phyloP scores from a whole-genome alignment of 2,113 vertebrate genomes.

The Plestiodon gilberti region DNA sequence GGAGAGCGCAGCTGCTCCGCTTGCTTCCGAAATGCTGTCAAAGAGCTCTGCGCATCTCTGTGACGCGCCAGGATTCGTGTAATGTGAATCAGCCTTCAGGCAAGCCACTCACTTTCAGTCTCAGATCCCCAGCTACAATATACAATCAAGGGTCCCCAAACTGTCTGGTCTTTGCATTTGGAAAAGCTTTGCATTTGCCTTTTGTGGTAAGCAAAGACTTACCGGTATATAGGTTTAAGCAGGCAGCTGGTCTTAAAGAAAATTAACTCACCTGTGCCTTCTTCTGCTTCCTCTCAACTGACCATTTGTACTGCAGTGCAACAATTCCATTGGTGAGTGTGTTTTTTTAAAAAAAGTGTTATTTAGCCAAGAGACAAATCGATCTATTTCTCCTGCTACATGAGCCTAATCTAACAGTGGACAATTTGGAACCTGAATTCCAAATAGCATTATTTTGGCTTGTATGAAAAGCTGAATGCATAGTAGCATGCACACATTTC shows the following conservation, averaged over 20 bases:
- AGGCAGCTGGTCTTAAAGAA: background rate
- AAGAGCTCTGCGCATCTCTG: too few relatives aligned
- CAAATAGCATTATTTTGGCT: background rate
- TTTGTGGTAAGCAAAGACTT: background rate
- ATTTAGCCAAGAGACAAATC: background rate
- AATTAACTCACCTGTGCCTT: background rate
- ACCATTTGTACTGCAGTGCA: background rate
- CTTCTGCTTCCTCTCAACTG: background rate
- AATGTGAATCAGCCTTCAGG: too few relatives aligned
- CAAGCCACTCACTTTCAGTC: too few relatives aligned
- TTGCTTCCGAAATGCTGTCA: too few relatives aligned
- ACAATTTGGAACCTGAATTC: background rate
- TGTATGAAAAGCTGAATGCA: background rate
- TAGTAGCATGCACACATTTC: background rate
- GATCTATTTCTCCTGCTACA: background rate
- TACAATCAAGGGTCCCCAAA: background rate
- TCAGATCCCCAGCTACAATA: too few relatives aligned
- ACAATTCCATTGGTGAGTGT: background rate
- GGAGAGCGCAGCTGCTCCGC: too few relatives aligned
- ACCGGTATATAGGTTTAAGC: background rate
- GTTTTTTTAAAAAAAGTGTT: background rate
- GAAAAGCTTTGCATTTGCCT: background rate
- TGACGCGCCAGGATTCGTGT: too few relatives aligned
- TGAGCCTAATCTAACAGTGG: background rate
- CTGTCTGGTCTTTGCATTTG: background rate